Evolutionary conservation across 2,113 vertebrate species (phyloP).

Genomic region (Pituophis catenifer): DNA sequence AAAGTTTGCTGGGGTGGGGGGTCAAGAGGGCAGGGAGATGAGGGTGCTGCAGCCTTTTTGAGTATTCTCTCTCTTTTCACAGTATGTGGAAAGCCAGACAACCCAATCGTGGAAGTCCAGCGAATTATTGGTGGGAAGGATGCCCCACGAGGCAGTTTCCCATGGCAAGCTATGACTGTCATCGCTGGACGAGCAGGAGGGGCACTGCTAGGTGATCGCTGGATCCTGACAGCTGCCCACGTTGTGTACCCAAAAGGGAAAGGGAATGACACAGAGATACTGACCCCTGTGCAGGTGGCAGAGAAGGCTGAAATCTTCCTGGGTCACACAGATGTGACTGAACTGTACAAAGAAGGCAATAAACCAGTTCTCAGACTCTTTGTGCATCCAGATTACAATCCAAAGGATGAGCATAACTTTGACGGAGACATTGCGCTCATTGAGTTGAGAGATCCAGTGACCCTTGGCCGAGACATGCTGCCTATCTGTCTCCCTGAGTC

Average conservation of each 20-base stretch:
- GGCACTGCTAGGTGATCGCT: conserved; percentile 81
- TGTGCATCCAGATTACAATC: conserved; percentile 78
- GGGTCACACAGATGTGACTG: conserved; percentile 32
- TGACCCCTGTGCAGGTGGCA: conserved; percentile 16
- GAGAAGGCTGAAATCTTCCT: conserved; percentile 60
- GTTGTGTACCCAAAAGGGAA: conserved; percentile 61
- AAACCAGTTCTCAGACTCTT: conserved; percentile 68
- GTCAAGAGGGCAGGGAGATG: no score
- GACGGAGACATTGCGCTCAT: conserved; percentile 89
- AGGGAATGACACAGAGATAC: not conserved
- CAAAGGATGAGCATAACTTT: conserved; percentile 49
- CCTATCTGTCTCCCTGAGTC: conserved; percentile 85
- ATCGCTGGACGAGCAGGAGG: conserved; percentile 73
- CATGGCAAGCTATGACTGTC: conserved; percentile 81
- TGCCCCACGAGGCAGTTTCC: conserved; percentile 77
- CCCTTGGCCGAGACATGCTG: conserved; percentile 71
- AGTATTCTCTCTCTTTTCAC: conserved; percentile 35
- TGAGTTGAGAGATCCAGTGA: conserved; percentile 73
- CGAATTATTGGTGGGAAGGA: conserved; percentile 74
- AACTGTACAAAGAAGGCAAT: conserved; percentile 47
- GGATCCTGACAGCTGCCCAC: conserved; percentile 90
- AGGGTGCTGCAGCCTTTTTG: not conserved
- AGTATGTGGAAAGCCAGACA: conserved; percentile 82
- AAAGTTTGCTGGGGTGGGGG: not conserved
- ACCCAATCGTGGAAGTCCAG: conserved; percentile 33